Evolutionary conservation across 2,888 invertebrate genomes (phyloP), one percentile per base, ranked within the genome.

Genomic region (Nemoura dubitans): DNA sequence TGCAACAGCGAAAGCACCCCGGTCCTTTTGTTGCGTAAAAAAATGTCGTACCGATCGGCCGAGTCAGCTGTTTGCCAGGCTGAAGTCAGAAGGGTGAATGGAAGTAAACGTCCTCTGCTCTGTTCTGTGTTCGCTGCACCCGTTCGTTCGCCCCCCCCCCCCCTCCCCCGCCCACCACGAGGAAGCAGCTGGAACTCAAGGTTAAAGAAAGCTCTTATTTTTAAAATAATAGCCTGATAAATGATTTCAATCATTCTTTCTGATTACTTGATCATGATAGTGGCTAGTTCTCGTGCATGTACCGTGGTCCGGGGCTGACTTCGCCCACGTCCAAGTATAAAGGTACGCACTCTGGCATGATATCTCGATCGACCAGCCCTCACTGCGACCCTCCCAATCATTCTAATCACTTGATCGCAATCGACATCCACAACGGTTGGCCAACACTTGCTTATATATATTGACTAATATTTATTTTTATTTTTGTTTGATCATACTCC

Each of bases 101-200:
- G 30, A 59, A 3, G 36, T 36, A 10, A 59, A 59, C 59, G 21
- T 36, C 2, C 76, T 25, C 14, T 76, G 21, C 76, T 76, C n/a
- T n/a, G n/a, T n/a, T n/a, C n/a, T n/a, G n/a, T n/a, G n/a, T n/a
- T n/a, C n/a, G n/a, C n/a, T n/a, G n/a, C n/a, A n/a, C n/a, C n/a
- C n/a, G n/a, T n/a, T n/a, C n/a, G n/a, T n/a, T n/a, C n/a, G n/a
- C n/a, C n/a, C n/a, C n/a, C n/a, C 21, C 76, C 21, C 76, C 7
- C 76, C 5, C 21, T 2, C 76, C 5, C 76, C 26, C 76, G n/a
- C 76, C 26, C 76, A 76, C 7, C n/a, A 76, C 14, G 21, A 27
- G 78, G 28, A 7, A 78, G 78, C 78, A 78, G 78, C 78, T 78
- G 78, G 5, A 26, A 16, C 28, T 78, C 78, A 78, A 78, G 78